Conservation (phyloP, 1,140 invertebrate species). For the Drosophila repletoides region DNA sequence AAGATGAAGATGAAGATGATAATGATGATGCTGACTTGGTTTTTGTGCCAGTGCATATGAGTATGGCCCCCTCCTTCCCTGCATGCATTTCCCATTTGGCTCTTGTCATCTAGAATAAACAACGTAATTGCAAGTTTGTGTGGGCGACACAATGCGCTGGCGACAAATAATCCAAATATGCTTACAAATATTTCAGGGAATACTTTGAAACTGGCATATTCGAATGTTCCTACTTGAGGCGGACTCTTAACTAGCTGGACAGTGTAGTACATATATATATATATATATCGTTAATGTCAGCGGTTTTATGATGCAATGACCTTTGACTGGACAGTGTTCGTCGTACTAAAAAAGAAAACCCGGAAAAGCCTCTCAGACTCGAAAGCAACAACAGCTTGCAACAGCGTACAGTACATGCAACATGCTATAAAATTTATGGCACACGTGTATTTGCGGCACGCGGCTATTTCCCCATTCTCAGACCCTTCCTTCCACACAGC, state of each 20-base stretch:
- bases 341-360: conserved; percentile 56
- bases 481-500: not conserved
- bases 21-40: conserved; percentile 33
- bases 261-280: conserved; percentile 28
- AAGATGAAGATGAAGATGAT: not conserved
- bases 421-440: conserved; percentile 74
- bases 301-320: conserved; percentile 71
- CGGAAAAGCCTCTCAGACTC: conserved; percentile 54
- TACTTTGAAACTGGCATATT: not conserved
- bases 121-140: conserved; percentile 78
- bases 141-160: conserved; percentile 68
- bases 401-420: conserved; percentile 54
- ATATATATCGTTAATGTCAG: conserved; percentile 72
- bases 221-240: too few relatives aligned
- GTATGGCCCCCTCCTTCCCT: too few relatives aligned
- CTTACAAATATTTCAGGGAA: conserved; percentile 8
- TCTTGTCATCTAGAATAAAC: conserved; percentile 76
- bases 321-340: conserved; percentile 61
- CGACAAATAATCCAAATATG: conserved; percentile 69
- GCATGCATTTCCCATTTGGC: conserved; percentile 54
- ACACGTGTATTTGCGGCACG: conserved; percentile 67
- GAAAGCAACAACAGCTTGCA: conserved; percentile 39
- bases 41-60: conserved; percentile 33
- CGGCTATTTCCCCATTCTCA: conserved; percentile 37
- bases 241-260: conserved; percentile 39